phyloP scores from a whole-genome alignment of 2,113 vertebrate genomes.

The human (Homo sapiens) region GRCh38 chr2:146558501-146559000 shows the following conservation, averaged over 20 bases:
- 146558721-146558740: neutral
- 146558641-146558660: neutral
- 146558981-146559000: neutral
- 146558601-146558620: neutral
- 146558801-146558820: neutral
- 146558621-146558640: neutral
- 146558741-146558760: neutral
- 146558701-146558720: neutral
- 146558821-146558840: neutral
- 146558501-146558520: neutral
- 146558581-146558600: neutral
- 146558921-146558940: neutral
- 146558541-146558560: neutral
- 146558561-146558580: neutral
- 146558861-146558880: neutral
- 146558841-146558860: neutral
- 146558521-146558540: neutral
- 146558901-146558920: neutral
- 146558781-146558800: neutral
- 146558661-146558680: neutral
- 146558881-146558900: neutral
- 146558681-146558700: neutral
- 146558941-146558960: neutral
- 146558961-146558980: neutral
- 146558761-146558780: neutral